Evolutionary conservation across 2,797 vertebrate species (phyloP).

Genomic region (Melanotaenia maccullochi): DNA sequence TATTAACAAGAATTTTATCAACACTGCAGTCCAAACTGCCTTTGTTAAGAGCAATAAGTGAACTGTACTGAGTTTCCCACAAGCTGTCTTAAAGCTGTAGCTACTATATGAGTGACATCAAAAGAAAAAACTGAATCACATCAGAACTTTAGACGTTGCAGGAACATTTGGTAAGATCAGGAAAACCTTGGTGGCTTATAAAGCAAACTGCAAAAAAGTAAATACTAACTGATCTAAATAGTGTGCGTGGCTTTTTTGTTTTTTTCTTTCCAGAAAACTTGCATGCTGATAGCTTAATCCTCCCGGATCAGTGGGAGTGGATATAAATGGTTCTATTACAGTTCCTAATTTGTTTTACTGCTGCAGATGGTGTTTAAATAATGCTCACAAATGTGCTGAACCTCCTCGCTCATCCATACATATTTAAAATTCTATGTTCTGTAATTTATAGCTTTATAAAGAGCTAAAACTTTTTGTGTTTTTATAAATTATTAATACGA

Average conservation of each 20-base stretch:
- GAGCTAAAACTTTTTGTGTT: too few species aligned
- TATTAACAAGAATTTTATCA: not conserved
- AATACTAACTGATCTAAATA: not conserved
- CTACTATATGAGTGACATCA: not conserved
- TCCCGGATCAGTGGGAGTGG: not conserved
- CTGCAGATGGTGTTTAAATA: conserved; percentile 1
- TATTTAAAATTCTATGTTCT: not conserved
- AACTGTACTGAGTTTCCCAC: too few species aligned
- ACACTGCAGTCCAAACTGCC: not conserved
- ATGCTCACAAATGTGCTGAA: not conserved
- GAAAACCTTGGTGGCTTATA: not conserved
- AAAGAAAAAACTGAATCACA: not conserved
- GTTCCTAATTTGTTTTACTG: not conserved
- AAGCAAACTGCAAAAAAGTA: not conserved
- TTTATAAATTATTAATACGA: too few species aligned
- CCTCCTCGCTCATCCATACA: not conserved
- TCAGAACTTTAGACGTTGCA: not conserved
- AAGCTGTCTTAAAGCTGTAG: not conserved
- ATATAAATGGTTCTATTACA: not conserved
- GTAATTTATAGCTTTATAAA: not conserved
- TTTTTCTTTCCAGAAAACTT: not conserved
- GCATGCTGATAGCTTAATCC: not conserved
- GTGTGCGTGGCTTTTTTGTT: not conserved
- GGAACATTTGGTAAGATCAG: not conserved
- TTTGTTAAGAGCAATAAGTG: too few species aligned